Base-by-base conservation (phyloP, 2,797 vertebrate genomes). In the Poecilia gillii region DNA sequence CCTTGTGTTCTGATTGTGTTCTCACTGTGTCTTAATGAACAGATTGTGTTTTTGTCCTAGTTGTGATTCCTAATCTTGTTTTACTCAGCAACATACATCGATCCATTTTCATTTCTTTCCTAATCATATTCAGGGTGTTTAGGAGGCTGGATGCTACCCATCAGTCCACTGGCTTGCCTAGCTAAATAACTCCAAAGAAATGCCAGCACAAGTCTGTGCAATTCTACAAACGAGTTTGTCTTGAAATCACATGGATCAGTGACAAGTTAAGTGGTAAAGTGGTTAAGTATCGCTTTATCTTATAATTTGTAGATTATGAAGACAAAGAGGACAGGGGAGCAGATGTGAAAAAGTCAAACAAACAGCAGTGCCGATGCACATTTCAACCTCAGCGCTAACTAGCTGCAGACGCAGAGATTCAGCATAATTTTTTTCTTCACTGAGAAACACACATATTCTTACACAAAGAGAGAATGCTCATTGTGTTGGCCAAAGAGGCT, bases 401-500 rank as follows among this genome's bases (percentile, higher is more conserved):
- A 85, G 72, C 83, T 83, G 83, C 88, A 92, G 89, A 85, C 80
- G 53, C 72, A 88, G 49, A 73, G 82, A 70, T 80, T 81, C 83
- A 70, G 79, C 81, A 83, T 76, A 72, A 77, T 78, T 84, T 89
- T 80, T 84, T 51, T 53, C 8, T 41, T 9, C 20, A 83, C 80
- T 72, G 59, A 74, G 72, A 84, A 68, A 66, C 59, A 75, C 75
- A 80, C 84, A 84, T 71, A 68, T 57, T 62, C 43, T 66, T 31
- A 76, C 73, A 85, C 82, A 87, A 75, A 79, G 33, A 84, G 76
- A 88, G 75, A 91, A 85, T 78, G 72, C 76, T 89, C 68, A 83
- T 81, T 92, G 89, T 83, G 84, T 88, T 94, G 91, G 93, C 91
- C 72, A 70, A 75, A 43, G 73, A 76, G 36, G 31, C 31, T 93